phyloP scores from a whole-genome alignment of 2,888 invertebrate species.

The Rutpela maculata region DNA sequence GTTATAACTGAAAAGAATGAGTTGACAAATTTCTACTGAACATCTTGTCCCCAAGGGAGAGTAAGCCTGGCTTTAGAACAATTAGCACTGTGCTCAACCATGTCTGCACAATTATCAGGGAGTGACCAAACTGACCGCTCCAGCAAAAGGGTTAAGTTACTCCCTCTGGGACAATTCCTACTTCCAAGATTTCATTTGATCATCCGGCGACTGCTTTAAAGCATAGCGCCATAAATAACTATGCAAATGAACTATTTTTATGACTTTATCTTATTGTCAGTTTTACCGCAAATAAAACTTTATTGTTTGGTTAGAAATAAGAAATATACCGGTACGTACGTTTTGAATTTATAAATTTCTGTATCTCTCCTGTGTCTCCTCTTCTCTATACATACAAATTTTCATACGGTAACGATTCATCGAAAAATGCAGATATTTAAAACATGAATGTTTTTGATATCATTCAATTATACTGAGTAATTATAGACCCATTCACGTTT shows the following conservation, averaged over 20 bases:
- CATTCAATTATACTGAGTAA: too few species aligned
- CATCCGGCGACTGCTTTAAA: slow-evolving; percentile 32
- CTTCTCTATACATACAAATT: too few species aligned
- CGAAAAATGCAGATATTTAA: too few species aligned
- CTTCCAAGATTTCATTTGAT: slow-evolving; percentile 52
- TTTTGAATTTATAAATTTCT: too few species aligned
- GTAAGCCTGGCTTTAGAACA: slow-evolving; percentile 64
- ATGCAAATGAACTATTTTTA: slow-evolving; percentile 49
- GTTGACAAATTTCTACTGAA: slow-evolving; percentile 67
- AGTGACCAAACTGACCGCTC: slow-evolving; percentile 67
- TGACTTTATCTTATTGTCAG: slow-evolving; percentile 42
- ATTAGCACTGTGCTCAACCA: slow-evolving; percentile 68
- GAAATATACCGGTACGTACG: not conserved
- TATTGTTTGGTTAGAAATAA: slow-evolving; percentile 13
- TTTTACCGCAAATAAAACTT: slow-evolving; percentile 50
- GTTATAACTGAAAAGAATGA: slow-evolving; percentile 55
- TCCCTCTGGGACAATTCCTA: slow-evolving; percentile 48
- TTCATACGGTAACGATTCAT: too few species aligned
- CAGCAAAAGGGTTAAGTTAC: slow-evolving; percentile 63
- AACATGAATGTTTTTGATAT: too few species aligned
- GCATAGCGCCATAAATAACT: slow-evolving; percentile 43
- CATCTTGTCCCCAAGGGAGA: slow-evolving; percentile 57
- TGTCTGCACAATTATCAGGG: slow-evolving; percentile 68
- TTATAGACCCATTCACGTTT: too few species aligned
- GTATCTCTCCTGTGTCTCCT: too few species aligned